These are phyloP conservation scores for Chaetodon trifasciatus DNA, from an alignment of 2,797 vertebrate species.

Conservation along the genomic window DNA sequence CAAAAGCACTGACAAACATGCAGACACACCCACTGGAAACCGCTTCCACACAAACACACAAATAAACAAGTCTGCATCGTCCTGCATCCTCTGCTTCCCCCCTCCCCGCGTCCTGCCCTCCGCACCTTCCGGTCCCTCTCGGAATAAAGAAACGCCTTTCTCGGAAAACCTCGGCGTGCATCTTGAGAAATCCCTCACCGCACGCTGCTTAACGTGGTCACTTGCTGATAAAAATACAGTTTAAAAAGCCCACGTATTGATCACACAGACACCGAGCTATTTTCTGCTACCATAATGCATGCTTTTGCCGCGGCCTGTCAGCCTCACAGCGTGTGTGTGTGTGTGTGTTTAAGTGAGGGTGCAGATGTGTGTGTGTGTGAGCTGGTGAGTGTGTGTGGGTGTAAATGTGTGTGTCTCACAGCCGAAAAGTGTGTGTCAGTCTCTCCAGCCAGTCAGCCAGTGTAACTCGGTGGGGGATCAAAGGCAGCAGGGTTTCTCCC, in stretches of 20 bases:
- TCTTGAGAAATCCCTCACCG: constrained; percentile 56
- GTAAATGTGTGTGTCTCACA: constrained; percentile 76
- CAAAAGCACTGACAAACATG: constrained; percentile 22
- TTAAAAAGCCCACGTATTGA: constrained; percentile 68
- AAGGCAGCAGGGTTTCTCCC: constrained; percentile 70
- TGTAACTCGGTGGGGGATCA: constrained; percentile 72
- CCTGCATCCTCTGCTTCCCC: not conserved
- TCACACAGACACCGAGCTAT: constrained; percentile 60
- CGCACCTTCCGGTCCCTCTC: constrained; percentile 56
- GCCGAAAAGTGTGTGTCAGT: constrained; percentile 76
- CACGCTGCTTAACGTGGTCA: constrained; percentile 50
- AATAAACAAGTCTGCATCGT: constrained; percentile 58
- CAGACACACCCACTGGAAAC: constrained; percentile 47
- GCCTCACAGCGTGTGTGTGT: constrained; percentile 42
- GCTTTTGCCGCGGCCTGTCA: constrained; percentile 59
- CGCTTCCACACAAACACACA: constrained; percentile 42
- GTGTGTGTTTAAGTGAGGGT: constrained; percentile 35
- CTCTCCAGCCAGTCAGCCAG: constrained; percentile 69
- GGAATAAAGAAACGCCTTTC: constrained; percentile 47
- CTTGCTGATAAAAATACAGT: constrained; percentile 62
- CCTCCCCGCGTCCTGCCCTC: constrained; percentile 37
- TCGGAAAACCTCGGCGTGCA: constrained; percentile 62
- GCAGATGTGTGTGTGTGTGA: constrained; percentile 37
- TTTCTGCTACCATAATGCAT: constrained; percentile 65
- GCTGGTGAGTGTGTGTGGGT: constrained; percentile 47